Percentiles rank a stretch among this genome's conserved stretches.
phyloP scores from a whole-genome alignment of 2,888 invertebrate species.

The Portevinia maculata region DNA sequence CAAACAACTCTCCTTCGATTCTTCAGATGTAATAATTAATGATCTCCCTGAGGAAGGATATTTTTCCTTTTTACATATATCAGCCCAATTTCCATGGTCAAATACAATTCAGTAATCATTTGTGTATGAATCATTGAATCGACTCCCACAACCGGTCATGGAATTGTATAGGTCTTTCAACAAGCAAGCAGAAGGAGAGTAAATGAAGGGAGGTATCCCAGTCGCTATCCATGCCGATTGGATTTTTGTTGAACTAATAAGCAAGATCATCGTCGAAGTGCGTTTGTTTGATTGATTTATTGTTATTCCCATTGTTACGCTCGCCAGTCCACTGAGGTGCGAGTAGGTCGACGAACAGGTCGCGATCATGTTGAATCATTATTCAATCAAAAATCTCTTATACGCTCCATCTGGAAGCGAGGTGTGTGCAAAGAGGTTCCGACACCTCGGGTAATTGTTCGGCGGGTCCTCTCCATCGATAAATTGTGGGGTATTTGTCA shows the following conservation, averaged over 20 bases:
- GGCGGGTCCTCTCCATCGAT: slow-evolving; percentile 26
- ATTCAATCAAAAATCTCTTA: slow-evolving; percentile 74
- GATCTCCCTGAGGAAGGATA: slow-evolving; percentile 47
- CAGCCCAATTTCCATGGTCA: slow-evolving; percentile 2
- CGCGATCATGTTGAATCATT: slow-evolving; percentile 71
- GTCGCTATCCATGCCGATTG: slow-evolving; percentile 9
- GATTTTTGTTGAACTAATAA: slow-evolving; percentile 65
- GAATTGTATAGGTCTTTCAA: slow-evolving; percentile 16
- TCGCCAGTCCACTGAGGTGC: slow-evolving; percentile 19
- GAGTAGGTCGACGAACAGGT: slow-evolving; percentile 22
- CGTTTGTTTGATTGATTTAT: slow-evolving; percentile 72
- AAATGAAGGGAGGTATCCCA: background rate
- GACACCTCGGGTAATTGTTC: slow-evolving; percentile 62
- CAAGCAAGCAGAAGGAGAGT: too few species aligned
- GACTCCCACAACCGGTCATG: slow-evolving; percentile 45
- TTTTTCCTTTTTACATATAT: slow-evolving; percentile 12
- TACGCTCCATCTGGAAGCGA: slow-evolving; percentile 47
- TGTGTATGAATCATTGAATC: slow-evolving; percentile 59
- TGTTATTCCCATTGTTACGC: slow-evolving; percentile 56
- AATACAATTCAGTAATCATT: slow-evolving; percentile 60
- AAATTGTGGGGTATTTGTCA: slow-evolving; percentile 70
- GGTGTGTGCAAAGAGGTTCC: slow-evolving; percentile 59
- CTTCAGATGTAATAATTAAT: slow-evolving; percentile 56
- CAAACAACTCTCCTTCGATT: slow-evolving; percentile 43
- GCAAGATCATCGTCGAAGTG: slow-evolving; percentile 69